Evolutionary conservation across 2,888 invertebrate species (phyloP).

Genomic region (Dynastes maya): DNA sequence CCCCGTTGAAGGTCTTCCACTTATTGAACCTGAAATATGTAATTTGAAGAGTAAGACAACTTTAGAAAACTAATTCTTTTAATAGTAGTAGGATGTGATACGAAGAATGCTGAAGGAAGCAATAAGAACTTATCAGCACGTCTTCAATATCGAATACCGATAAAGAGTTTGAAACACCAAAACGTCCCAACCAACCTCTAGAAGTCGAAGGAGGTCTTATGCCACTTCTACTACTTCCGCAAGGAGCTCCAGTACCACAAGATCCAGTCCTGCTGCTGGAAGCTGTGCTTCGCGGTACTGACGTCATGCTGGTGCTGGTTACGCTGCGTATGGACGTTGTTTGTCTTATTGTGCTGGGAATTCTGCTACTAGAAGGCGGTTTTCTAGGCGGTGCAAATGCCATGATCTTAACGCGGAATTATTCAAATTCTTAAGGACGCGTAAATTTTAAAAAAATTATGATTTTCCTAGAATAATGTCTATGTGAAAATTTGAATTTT

Average conservation of each 20-base stretch:
- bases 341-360: not conserved
- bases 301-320: constrained; percentile 20
- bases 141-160: too few relatives aligned
- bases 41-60: too few relatives aligned
- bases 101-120: too few relatives aligned
- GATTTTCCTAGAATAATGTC: not conserved
- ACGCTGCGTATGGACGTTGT: constrained; percentile 14
- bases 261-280: constrained; percentile 26
- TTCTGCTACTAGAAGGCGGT: constrained; percentile 2
- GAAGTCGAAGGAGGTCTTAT: not conserved
- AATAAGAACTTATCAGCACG: too few relatives aligned
- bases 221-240: constrained; percentile 13
- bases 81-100: too few relatives aligned
- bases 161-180: not conserved
- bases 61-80: too few relatives aligned
- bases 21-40: not conserved
- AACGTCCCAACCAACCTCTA: constrained; percentile 9
- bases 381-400: constrained; percentile 31
- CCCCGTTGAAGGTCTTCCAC: not conserved
- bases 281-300: constrained; percentile 13
- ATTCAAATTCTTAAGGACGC: not conserved
- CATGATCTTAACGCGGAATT: constrained; percentile 5
- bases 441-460: constrained; percentile 6
- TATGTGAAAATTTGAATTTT: constrained; percentile 30
- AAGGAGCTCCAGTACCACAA: constrained; percentile 17